A percentile compares a stretch with the other conserved stretches of the same genome.
These are phyloP conservation scores for Mugil cephalus DNA, from an alignment of 2,113 vertebrate genomes.

Conservation along the genomic window DNA sequence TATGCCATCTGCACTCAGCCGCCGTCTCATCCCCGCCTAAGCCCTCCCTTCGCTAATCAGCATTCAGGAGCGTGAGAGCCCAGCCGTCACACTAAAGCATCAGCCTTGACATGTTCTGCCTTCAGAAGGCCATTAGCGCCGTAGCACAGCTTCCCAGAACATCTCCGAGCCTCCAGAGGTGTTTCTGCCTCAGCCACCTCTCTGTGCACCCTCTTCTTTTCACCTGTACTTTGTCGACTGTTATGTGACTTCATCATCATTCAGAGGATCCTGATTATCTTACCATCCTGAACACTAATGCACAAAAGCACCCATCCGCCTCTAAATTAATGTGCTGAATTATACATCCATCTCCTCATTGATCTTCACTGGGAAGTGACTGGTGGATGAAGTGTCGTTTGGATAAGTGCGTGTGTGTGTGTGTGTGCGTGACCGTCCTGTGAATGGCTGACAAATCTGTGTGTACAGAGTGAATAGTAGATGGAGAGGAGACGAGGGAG, in stretches of 20 bases:
- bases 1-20: constrained; percentile 30
- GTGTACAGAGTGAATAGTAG: constrained; percentile 60
- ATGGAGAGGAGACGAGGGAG: constrained; percentile 63
- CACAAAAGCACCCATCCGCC: constrained; percentile 18
- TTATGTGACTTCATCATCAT: constrained; percentile 45
- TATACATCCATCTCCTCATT: constrained; percentile 63
- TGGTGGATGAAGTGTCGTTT: constrained; percentile 21
- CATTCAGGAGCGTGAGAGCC: constrained; percentile 54
- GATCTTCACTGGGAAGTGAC: constrained; percentile 57
- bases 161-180: constrained; percentile 15
- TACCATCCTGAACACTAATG: constrained; percentile 31
- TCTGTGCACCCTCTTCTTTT: constrained; percentile 17
- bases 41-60: constrained; percentile 60
- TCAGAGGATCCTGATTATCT: constrained; percentile 29
- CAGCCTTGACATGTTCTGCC: constrained; percentile 51
- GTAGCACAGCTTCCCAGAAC: constrained; percentile 17
- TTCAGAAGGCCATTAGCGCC: constrained; percentile 49
- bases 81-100: constrained; percentile 53
- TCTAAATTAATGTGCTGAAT: constrained; percentile 64
- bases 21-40: constrained; percentile 40
- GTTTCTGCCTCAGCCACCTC: constrained; percentile 31
- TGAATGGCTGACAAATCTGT: constrained; percentile 56
- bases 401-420: constrained; percentile 33
- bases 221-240: constrained; percentile 16
- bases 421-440: constrained; percentile 29